phyloP scores from a whole-genome alignment of 2,888 invertebrate genomes.

The Augochlorella aurata region DNA sequence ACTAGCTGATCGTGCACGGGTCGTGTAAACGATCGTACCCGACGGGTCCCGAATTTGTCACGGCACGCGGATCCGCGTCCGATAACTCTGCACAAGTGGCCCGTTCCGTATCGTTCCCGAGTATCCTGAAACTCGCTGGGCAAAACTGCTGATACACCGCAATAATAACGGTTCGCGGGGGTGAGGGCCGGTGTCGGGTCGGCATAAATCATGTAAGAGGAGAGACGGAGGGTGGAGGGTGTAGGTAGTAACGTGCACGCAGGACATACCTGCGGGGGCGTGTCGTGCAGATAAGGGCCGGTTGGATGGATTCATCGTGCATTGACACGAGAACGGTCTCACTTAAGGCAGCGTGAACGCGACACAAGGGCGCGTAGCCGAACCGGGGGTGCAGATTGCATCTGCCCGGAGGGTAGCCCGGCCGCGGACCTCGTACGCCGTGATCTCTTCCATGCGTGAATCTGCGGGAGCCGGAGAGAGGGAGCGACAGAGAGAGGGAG shows the following conservation, averaged over 20 bases:
- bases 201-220: conserved; percentile 26
- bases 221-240: background rate
- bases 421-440: background rate
- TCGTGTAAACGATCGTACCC: too few species aligned
- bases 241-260: background rate
- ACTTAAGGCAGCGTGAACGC: conserved; percentile 46
- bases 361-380: conserved; percentile 32
- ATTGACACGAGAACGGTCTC: conserved; percentile 62
- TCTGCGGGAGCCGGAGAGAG: background rate
- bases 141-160: conserved; percentile 8
- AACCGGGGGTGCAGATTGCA: conserved; percentile 43
- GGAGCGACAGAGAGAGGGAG: background rate
- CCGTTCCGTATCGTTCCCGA: background rate
- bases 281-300: conserved; percentile 47
- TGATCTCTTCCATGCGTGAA: background rate
- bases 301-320: conserved; percentile 57
- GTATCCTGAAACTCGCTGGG: background rate
- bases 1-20: too few species aligned
- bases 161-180: conserved; percentile 4
- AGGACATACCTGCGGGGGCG: conserved; percentile 23
- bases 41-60: too few species aligned
- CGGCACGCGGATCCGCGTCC: too few species aligned
- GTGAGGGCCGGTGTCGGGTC: background rate
- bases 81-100: too few species aligned
- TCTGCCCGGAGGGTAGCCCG: conserved; percentile 31